Base-by-base conservation (phyloP, 1,140 invertebrate genomes). In the Calosoma granatense region DNA sequence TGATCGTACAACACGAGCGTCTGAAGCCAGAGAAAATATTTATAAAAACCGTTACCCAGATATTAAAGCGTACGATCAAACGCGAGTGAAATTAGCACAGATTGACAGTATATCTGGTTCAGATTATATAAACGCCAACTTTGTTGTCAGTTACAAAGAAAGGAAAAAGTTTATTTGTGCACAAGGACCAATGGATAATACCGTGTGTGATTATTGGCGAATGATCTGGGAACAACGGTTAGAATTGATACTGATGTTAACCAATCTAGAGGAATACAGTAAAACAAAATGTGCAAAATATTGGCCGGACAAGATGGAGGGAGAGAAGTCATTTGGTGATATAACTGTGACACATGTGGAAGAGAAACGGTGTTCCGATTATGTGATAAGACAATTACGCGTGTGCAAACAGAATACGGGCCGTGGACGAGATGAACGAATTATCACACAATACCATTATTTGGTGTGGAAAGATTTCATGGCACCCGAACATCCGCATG, bases 171-270 rank as follows among this genome's bases (percentile, higher is more conserved):
- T 93, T 66, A 93, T 95, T 61, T 95, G 92, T 72, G 91, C 92
- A 11, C 91, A 93, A 78, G 90, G 92, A 0, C 95, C 95, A 0
- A 90, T 96, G 78, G 89, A 95, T 55, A 86, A 87, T 21, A 97
- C 94, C 0, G 86, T 96, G 1, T 85, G 85, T 62, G 94, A 98
- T 70, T 97, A 97, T 72, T 98, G 95, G 95, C 79, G 92, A 55
- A 95, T 98, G 92, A 88, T 97, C 58, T 97, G 94, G 92, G 94
- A 98, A 72, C 91, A 96, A 63, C 88, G 91, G 63, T 76, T 94
- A 47, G 85, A 92, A 68, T 78, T 94, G 55, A 91, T 98, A 61
- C 82, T 97, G 11, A 97, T 97, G 94, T 73, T 97, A 22, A 95
- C 92, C 4, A 94, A 94, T 71, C 78, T 95, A 14, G 92, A 95